Base-by-base conservation (phyloP, 2,888 invertebrate species). In the Silvanus unidentatus region DNA sequence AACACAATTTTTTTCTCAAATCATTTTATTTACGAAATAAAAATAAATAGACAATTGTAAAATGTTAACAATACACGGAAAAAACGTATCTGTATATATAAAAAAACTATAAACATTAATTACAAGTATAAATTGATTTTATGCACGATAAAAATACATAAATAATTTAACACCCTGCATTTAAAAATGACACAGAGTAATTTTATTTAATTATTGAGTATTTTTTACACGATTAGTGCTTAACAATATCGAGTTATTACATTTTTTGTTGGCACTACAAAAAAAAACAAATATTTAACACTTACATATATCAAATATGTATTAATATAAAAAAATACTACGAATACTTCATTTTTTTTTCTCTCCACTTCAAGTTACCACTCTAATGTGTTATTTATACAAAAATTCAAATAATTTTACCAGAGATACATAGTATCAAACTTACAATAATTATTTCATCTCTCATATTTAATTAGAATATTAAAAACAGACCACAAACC, bases 381-480 rank as follows among this genome's bases (percentile, higher is more conserved):
- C 45, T 51, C 28, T 50, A 38, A 50, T 56, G 5, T 9, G 13
- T 32, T 57, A 58, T 60, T 62, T 59, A 60, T 65, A 60, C 59
- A 68, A 66, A 58, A 72, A 72, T 71, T 72, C 69, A 66, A 71
- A 71, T 68, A 72, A 71, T 70, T 69, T 71, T 70, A 70, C 70
- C 69, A 66, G 62, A 70, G 73, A 74, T 74, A 74, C 73, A 74
- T 63, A 71, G 73, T 73, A 74, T 74, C 73, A 11, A 69, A 71
- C 68, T 62, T 60, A 50, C 15, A 56, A 57, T 47, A 49, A 53
- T n/a, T 55, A 53, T 55, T 52, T 47, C 39, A 44, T 32, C 28
- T 47, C n/a, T 48, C 44, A 45, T 42, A 46, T 43, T 39, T 43
- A 43, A 43, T 39, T 47, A 45, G 39, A 50, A 47, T 48, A 47